A percentile compares a stretch with the other conserved stretches of the same genome.
phyloP scores from a whole-genome alignment of 2,888 invertebrate genomes.

The Spisula subtruncata region DNA sequence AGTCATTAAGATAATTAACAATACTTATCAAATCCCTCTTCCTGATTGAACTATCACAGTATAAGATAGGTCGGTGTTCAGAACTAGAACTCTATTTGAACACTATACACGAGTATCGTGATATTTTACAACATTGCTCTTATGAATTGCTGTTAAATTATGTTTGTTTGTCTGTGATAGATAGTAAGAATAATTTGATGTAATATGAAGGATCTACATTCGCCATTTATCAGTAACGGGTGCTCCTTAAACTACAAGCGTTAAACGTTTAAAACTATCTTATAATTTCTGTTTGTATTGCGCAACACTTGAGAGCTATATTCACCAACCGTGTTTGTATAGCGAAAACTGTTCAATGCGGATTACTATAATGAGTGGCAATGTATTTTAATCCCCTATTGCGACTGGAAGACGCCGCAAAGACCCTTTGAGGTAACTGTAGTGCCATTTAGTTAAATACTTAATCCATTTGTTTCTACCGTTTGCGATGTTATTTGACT shows the following conservation, averaged over 20 bases:
- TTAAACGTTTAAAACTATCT: slow-evolving; percentile 59
- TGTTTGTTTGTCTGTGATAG: slow-evolving; percentile 22
- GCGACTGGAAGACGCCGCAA: slow-evolving; percentile 55
- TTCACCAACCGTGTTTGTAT: slow-evolving; percentile 61
- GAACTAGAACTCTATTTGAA: not conserved
- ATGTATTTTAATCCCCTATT: slow-evolving; percentile 47
- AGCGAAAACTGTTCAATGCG: slow-evolving; percentile 49
- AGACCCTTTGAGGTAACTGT: slow-evolving; percentile 30
- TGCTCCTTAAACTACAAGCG: slow-evolving; percentile 48
- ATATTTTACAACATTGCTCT: not conserved
- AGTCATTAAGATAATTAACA: too few species aligned
- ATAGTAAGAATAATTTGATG: slow-evolving; percentile 44
- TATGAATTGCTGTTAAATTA: slow-evolving; percentile 40
- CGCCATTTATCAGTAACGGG: slow-evolving; percentile 44
- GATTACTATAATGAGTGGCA: slow-evolving; percentile 53
- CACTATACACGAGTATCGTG: not conserved
- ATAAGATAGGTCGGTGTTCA: too few species aligned
- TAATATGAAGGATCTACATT: slow-evolving; percentile 16
- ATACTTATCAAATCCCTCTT: too few species aligned
- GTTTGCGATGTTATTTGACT: slow-evolving; percentile 50
- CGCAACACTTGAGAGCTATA: slow-evolving; percentile 51
- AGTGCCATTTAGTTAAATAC: slow-evolving; percentile 55
- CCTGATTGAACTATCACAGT: too few species aligned
- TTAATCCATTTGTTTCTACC: slow-evolving; percentile 62
- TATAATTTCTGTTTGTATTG: slow-evolving; percentile 59